These are phyloP conservation scores for Cettia cetti DNA, from an alignment of 2,113 vertebrate genomes.

Conservation along the genomic window DNA sequence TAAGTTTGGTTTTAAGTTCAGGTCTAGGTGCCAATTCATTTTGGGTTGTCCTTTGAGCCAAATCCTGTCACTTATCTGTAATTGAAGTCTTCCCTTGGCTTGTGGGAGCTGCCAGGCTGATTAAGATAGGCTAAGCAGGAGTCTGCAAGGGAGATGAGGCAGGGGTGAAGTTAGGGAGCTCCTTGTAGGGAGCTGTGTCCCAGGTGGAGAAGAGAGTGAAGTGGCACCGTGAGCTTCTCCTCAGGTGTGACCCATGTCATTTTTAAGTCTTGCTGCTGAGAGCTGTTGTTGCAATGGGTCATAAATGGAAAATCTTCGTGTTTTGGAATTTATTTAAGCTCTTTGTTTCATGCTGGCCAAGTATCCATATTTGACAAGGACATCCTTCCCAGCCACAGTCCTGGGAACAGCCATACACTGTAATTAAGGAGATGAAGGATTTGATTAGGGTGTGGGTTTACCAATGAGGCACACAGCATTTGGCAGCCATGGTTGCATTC, in stretches of 20 bases:
- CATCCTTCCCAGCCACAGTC: slow-evolving; percentile 24
- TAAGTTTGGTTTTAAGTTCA: background rate
- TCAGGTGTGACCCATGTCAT: background rate
- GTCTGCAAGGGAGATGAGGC: background rate
- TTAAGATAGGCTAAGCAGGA: background rate
- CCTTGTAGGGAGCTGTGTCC: background rate
- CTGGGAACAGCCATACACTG: slow-evolving; percentile 40
- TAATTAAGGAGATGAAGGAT: slow-evolving; percentile 55
- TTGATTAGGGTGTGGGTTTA: slow-evolving; percentile 57
- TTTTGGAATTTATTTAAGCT: background rate
- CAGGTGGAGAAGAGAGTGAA: background rate
- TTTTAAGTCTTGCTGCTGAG: background rate
- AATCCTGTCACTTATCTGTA: background rate
- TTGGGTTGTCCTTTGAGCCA: background rate
- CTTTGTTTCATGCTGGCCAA: background rate
- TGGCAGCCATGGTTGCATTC: background rate
- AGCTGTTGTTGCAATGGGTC: background rate
- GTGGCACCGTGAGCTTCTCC: background rate
- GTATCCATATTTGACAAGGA: background rate
- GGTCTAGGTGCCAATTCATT: background rate
- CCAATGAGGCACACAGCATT: slow-evolving; percentile 12
- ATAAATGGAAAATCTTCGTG: background rate
- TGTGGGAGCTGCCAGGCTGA: background rate
- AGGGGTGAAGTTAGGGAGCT: background rate
- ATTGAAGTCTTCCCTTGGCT: background rate